Evolutionary conservation across 1,140 invertebrate genomes (phyloP), one percentile per base, ranked within the genome.

Genomic region (Drosophila eugracilis): DNA sequence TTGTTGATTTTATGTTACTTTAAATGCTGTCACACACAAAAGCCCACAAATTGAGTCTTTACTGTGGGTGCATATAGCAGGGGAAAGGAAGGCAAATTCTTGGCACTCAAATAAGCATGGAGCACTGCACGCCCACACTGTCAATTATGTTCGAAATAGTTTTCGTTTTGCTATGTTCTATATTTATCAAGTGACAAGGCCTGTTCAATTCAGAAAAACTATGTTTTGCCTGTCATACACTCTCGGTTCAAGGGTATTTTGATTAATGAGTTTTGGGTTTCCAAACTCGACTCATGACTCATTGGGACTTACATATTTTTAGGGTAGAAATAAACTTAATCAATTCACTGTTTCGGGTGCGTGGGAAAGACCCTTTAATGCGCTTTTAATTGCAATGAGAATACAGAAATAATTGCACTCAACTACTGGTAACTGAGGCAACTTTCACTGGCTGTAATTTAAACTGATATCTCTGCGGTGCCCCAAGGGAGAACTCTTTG

Each of bases 201-300:
- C 54, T 53, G 58, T 49, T 72, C 54, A 60, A 66, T 66, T 63
- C 47, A 26, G 30, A 72, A 60, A 60, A 52, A 72, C 37, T 57
- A 74, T 75, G 55, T 72, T 72, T 67, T 47, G 62, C 21, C 78
- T 84, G 80, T 74, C 81, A 86, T 17, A 69, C 39, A 19, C n/a
- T n/a, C n/a, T n/a, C 83, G 53, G 69, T 77, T 86, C 80, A 85
- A 85, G 81, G 80, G 67, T 81, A 80, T 50, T 81, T 85, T 85
- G 80, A 85, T 85, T 86, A 78, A 85, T 85, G 77, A 60, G 60
- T 47, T 53, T n/a, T n/a, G n/a, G 44, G 36, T 7, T 28, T 37
- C n/a, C n/a, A n/a, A n/a, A n/a, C n/a, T n/a, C n/a, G n/a, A n/a
- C n/a, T n/a, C n/a, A n/a, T 79, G 81, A 84, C 37, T 84, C 76